Evolutionary conservation across 2,797 vertebrate genomes (phyloP), one percentile per base, ranked within the genome.

Genomic region (Acipenser transmontanus): DNA sequence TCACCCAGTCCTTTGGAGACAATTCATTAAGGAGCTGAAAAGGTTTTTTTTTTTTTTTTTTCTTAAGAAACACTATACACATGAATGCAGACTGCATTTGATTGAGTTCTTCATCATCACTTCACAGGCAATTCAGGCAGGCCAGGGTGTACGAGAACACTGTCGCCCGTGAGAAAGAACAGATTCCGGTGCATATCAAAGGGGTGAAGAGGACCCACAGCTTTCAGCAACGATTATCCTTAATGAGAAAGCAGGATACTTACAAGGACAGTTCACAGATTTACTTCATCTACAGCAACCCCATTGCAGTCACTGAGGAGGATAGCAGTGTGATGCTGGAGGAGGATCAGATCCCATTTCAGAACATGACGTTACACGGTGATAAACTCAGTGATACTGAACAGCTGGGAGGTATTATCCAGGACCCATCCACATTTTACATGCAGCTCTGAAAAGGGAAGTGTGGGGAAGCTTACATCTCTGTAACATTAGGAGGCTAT

Each of bases 241-340:
- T 82, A 69, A 78, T 87, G 73, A 82, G 74, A 59, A 78, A 73
- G 65, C 65, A 75, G 1, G 79, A 84, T 13, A 50, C 61, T 2
- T 64, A 73, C 0, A 80, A 75, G 65, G 81, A 86, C 71, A 78
- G 81, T 75, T 79, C 84, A 48, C 72, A 70, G 51, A 87, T 90
- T 82, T 91, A 85, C 66, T 91, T 86, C 77, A 91, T 89, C 75
- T 89, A 88, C 76, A 88, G 81, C 61, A 89, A 91, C 76, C 87
- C 87, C 0, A 77, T 85, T 70, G 80, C 86, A 3, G 71, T 88
- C 0, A 82, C 81, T 62, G 85, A 89, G 49, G 84, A 85, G 0
- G 79, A 84, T 48, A n/a, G 65, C 7, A 20, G 49, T 1, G 34
- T 17, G 12, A 50, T 8, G 2, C 2, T 48, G 4, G 59, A 66